These are phyloP conservation scores for Orthonyx spaldingii DNA, from an alignment of 2,113 vertebrate species.

Conservation along the genomic window DNA sequence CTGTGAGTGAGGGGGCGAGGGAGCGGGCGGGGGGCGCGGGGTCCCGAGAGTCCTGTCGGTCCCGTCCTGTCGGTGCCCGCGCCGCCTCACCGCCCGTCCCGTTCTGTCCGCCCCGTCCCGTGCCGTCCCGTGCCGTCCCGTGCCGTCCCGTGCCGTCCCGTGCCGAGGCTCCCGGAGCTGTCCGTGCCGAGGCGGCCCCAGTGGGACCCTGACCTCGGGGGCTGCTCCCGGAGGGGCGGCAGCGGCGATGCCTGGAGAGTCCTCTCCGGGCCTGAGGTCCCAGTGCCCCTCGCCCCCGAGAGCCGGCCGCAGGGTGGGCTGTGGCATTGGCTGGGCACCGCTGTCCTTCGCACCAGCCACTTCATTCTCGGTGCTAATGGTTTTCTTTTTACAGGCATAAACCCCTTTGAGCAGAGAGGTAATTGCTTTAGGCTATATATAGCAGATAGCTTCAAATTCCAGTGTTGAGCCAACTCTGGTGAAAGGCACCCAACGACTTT, in stretches of 20 bases:
- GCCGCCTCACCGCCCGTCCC: not conserved
- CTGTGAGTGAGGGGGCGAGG: slow-evolving; percentile 81
- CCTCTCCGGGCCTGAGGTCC: not conserved
- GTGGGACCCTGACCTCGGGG: not conserved
- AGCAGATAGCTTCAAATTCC: not conserved
- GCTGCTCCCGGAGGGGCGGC: not conserved
- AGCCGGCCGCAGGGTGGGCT: not conserved
- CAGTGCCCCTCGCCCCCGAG: not conserved
- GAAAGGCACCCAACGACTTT: not conserved
- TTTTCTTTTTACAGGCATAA: not conserved
- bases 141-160: not conserved
- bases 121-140: not conserved
- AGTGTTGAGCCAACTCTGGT: not conserved
- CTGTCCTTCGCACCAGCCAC: not conserved
- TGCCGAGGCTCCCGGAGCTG: not conserved
- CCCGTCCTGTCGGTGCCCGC: not conserved
- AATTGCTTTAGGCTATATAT: not conserved
- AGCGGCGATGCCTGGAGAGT: not conserved
- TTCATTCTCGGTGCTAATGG: not conserved
- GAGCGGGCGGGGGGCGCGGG: not conserved
- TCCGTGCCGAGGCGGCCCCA: not conserved
- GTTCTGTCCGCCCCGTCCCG: not conserved
- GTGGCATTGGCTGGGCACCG: not conserved
- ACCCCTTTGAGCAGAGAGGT: not conserved
- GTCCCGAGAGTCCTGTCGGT: not conserved